These are phyloP conservation scores for Upupa epops DNA, from an alignment of 2,113 vertebrate genomes.

Conservation along the genomic window DNA sequence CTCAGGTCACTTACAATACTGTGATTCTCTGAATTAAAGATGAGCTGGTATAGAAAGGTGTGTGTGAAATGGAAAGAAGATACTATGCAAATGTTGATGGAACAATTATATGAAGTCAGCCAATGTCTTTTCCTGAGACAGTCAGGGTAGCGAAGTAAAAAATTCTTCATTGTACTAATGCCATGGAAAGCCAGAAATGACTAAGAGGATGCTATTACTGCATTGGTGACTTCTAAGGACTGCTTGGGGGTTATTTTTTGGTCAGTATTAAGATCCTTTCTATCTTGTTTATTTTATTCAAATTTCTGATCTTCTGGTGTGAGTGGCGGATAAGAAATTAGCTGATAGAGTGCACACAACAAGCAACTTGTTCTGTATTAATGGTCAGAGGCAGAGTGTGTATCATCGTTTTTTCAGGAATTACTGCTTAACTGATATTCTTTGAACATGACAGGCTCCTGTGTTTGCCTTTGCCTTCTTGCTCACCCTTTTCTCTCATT, in stretches of 20 bases:
- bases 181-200: not conserved
- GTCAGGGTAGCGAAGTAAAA: not conserved
- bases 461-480: not conserved
- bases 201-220: not conserved
- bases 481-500: not conserved
- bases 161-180: not conserved
- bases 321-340: not conserved
- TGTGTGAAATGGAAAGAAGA: not conserved
- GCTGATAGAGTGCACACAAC: not conserved
- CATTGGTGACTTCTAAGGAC: not conserved
- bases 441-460: not conserved
- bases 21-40: not conserved
- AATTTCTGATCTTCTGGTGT: not conserved
- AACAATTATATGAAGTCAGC: not conserved
- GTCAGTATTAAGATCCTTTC: not conserved
- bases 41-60: not conserved
- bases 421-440: not conserved
- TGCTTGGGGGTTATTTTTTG: not conserved
- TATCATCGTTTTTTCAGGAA: not conserved
- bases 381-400: not conserved
- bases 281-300: not conserved
- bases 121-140: not conserved
- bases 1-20: no score
- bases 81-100: not conserved
- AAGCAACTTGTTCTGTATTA: not conserved